Base-by-base conservation (phyloP, 1,140 invertebrate genomes). In the Pseudachorutes palmiensis region DNA sequence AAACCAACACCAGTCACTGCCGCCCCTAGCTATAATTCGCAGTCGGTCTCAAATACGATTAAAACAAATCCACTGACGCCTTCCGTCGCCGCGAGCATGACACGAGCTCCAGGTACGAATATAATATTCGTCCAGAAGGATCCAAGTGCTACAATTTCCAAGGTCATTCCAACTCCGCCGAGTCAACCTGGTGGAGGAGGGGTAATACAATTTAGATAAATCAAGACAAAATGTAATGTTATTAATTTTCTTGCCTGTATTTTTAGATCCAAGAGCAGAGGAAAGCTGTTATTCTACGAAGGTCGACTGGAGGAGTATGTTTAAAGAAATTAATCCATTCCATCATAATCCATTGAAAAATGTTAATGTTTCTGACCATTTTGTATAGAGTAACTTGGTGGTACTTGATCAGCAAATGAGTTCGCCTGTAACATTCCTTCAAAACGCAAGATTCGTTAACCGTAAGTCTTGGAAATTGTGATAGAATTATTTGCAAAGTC, bases 41-140 rank as follows among this genome's bases (percentile, higher is more conserved):
- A n/a, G n/a, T n/a, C n/a, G n/a, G n/a, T n/a, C n/a, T n/a, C n/a
- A n/a, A n/a, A n/a, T n/a, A n/a, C n/a, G n/a, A n/a, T n/a, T n/a
- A n/a, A 45, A 45, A 45, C 36, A 19, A 9, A 12, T 55, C 12
- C 24, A 5, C 51, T 16, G 5, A 55, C 9, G 9, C 24, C 24
- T 55, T 24, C 51, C 24, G 5, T 22, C 5, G 51, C 14, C 24
- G 14, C 24, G 12, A 26, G 24, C 12, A 55, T 55, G 51, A 55
- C 51, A 22, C 12, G 51, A 55, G 51, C 51, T 12, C 51, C 51
- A 5, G 24, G 14, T 5, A 12, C 51, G 51, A 55, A 55, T 22
- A 55, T 55, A 55, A 55, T 55, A 55, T 55, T 55, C 24, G 51
- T 55, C 24, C 51, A 55, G 51, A 55, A 55, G 24, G 24, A 55